A percentile compares a stretch with the other conserved stretches of the same genome.
These are phyloP conservation scores for Paramuricea clavata DNA, from an alignment of 92 coral and sea anemone species.

Conservation along the genomic window DNA sequence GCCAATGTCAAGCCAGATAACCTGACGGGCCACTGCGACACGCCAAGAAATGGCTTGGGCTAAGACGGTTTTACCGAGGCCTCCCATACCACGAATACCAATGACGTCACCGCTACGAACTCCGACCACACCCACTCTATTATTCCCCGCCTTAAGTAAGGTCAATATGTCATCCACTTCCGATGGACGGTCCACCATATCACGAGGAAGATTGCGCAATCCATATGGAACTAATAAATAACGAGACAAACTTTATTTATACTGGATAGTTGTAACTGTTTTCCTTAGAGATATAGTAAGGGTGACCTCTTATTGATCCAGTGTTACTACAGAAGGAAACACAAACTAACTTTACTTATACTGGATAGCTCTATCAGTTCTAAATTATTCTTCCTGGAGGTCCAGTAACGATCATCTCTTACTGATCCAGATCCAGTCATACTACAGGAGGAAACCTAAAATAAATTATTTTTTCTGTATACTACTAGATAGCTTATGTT, in stretches of 20 bases:
- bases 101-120: slow-evolving; percentile 60
- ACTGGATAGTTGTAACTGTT: too few relatives aligned
- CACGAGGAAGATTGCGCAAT: slow-evolving; percentile 64
- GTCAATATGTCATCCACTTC: slow-evolving; percentile 54
- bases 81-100: slow-evolving; percentile 78
- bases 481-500: too few relatives aligned
- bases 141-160: slow-evolving; percentile 59
- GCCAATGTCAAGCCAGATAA: slow-evolving; percentile 71
- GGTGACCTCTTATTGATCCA: too few relatives aligned
- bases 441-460: too few relatives aligned
- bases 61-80: slow-evolving; percentile 76
- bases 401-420: too few relatives aligned
- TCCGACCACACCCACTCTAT: slow-evolving; percentile 73
- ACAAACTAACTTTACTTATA: too few relatives aligned
- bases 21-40: slow-evolving; percentile 62
- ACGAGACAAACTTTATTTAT: not conserved
- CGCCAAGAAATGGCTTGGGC: slow-evolving; percentile 74
- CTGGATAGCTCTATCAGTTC: not conserved
- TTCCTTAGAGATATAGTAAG: too few relatives aligned
- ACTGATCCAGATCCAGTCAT: too few relatives aligned
- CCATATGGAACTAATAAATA: slow-evolving; percentile 59
- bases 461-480: too few relatives aligned
- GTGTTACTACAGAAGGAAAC: too few relatives aligned
- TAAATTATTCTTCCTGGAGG: not conserved
- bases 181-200: slow-evolving; percentile 52